phyloP scores from a whole-genome alignment of 2,113 vertebrate species.

The Mormyrus iriodes region DNA sequence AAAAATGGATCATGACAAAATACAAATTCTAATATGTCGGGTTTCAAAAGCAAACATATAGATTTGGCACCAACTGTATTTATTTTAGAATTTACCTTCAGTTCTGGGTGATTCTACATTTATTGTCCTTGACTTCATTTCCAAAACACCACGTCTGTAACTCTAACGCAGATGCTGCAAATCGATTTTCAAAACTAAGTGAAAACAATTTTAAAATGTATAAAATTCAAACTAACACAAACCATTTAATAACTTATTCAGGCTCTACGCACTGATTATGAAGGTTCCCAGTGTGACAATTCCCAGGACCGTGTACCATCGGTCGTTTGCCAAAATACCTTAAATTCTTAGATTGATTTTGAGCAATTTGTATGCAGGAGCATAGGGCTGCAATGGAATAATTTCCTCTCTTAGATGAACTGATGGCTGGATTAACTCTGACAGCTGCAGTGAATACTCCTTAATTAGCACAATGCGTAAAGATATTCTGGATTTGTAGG shows the following conservation, averaged over 20 bases:
- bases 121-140: not conserved
- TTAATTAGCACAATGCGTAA: not conserved
- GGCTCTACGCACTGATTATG: not conserved
- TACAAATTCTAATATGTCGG: not conserved
- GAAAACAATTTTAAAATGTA: not conserved
- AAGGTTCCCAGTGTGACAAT: not conserved
- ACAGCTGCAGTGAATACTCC: not conserved
- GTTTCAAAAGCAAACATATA: not conserved
- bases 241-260: not conserved
- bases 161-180: not conserved
- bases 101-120: not conserved
- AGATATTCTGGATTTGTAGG: not conserved
- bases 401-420: not conserved
- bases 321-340: not conserved
- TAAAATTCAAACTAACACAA: not conserved
- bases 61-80: not conserved
- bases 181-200: not conserved
- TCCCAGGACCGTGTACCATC: not conserved
- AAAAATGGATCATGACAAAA: not conserved
- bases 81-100: not conserved
- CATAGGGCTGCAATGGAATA: too few species aligned
- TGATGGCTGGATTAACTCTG: not conserved
- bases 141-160: not conserved
- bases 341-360: slow-evolving; percentile 10
- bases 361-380: slow-evolving; percentile 6